Base-by-base conservation (phyloP, 1,140 invertebrate species). In the Copidosoma floridanum region DNA sequence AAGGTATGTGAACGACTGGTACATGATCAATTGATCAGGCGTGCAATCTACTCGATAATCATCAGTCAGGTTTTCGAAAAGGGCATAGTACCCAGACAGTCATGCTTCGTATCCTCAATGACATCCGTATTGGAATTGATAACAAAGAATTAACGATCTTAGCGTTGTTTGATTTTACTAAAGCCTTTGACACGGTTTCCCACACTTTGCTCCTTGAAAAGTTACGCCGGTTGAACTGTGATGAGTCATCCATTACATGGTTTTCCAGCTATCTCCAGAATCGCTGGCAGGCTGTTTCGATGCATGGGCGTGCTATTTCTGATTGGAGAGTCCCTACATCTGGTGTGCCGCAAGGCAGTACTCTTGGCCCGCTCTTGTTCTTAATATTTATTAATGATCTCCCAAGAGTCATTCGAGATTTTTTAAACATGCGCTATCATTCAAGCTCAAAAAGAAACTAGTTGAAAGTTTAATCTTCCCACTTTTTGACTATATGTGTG, bases 51-150 rank as follows among this genome's bases (percentile, higher is more conserved):
- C n/a, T n/a, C n/a, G n/a, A n/a, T n/a, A n/a, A n/a, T n/a, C n/a
- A n/a, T n/a, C n/a, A n/a, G n/a, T n/a, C n/a, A n/a, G n/a, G n/a
- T n/a, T n/a, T n/a, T n/a, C n/a, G n/a, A n/a, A n/a, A n/a, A n/a
- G n/a, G n/a, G n/a, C n/a, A n/a, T n/a, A n/a, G n/a, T n/a, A 73
- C 71, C 2, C 64, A 65, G 56, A 68, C 69, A 20, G 70, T 66
- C 2, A 47, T 75, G 2, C 16, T 71, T 14, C 52, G 66, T 44
- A 58, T 75, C 0, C 68, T 67, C 7, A 67, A 72, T 60, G 68
- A 74, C 46, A 60, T 75, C 10, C 61, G 64, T 3, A 29, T 55
- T 23, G 67, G 64, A 2, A 58, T 65, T 4, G 72, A 76, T 46
- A 60, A 47, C 23, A 53, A 64, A 4, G 11, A 57, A n/a, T 53